Percentiles rank a stretch among this genome's conserved stretches.
Conservation (phyloP, 2,888 invertebrate genomes). For the Geotrupes spiniger region DNA sequence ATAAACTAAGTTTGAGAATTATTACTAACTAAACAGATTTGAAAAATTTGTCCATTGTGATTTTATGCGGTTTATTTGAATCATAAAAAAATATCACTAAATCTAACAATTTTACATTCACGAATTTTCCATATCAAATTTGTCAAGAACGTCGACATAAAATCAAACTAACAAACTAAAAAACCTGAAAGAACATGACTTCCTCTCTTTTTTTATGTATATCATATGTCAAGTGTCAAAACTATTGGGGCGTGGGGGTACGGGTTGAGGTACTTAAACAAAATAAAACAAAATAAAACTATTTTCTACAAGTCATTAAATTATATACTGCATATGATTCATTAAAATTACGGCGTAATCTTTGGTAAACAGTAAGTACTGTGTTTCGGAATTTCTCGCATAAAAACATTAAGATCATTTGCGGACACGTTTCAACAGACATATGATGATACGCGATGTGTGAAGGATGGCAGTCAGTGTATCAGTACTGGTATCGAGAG, state of each 20-base stretch:
- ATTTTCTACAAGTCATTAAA: too few species aligned
- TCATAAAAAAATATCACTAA: constrained; percentile 9
- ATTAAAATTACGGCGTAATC: not conserved
- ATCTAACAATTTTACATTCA: constrained; percentile 8
- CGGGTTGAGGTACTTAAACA: too few species aligned
- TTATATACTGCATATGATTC: too few species aligned
- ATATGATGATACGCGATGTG: constrained; percentile 7
- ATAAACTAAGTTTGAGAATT: constrained; percentile 21
- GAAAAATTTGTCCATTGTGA: constrained; percentile 13
- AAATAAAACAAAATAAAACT: too few species aligned
- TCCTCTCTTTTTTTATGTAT: constrained; percentile 12
- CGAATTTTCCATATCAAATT: not conserved
- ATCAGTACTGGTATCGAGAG: constrained; percentile 30
- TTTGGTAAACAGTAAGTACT: constrained; percentile 4
- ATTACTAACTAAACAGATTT: constrained; percentile 23
- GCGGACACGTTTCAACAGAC: constrained; percentile 5
- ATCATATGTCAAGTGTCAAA: not conserved
- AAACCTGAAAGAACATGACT: constrained; percentile 21
- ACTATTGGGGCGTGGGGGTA: too few species aligned
- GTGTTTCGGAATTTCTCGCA: too few species aligned
- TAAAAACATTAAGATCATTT: too few species aligned
- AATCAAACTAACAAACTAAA: constrained; percentile 18
- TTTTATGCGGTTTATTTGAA: constrained; percentile 6
- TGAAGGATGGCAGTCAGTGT: constrained; percentile 29
- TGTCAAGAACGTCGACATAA: constrained; percentile 1